Evolutionary conservation across 2,888 invertebrate species (phyloP), one percentile per base, ranked within the genome.

Genomic region (Epiperipatus broadwayi): DNA sequence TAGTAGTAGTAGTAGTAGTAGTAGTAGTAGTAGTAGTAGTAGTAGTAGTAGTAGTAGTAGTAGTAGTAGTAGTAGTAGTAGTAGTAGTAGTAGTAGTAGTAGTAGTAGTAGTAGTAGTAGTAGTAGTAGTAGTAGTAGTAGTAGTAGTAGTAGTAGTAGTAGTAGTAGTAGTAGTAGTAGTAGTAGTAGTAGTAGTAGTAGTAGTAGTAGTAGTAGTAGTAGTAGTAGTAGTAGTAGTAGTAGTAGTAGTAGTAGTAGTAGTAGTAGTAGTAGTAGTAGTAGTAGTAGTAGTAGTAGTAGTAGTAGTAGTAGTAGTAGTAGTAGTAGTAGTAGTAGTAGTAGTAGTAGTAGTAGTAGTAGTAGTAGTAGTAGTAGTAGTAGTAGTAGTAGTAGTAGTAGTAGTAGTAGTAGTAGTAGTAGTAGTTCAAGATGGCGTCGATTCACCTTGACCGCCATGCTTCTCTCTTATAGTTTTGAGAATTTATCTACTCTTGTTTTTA

Each of bases 181-280:
- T 36, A 35, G 37, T 36, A 35, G 32, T 36, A 35, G 37, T 36
- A 36, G 34, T 36, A 36, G 37, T 36, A 36, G 37, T 36, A 35
- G 37, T 15, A 34, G 34, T 36, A 35, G 37, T 36, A 25, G 25
- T n/a, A 25, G 25, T n/a, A 25, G 25, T n/a, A 25, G 25, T n/a
- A n/a, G n/a, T n/a, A 25, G 25, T n/a, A 25, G 31, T 12, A 30
- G 14, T 12, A 30, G 31, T 7, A 30, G 31, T 12, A 30, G 31
- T 30, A 30, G 31, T n/a, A 30, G 31, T 30, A 30, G 31, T 30
- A 30, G 31, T 30, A 30, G 10, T n/a, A 14, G 10, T n/a, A 14
- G 35, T 34, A 34, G 35, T 34, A 34, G 35, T 34, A 34, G 35
- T 34, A 34, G 35, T 34, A 34, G 35, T 34, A 34, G 35, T 34